Base-by-base conservation (phyloP, 1,140 invertebrate species). In the Aphelinus atriplicis region DNA sequence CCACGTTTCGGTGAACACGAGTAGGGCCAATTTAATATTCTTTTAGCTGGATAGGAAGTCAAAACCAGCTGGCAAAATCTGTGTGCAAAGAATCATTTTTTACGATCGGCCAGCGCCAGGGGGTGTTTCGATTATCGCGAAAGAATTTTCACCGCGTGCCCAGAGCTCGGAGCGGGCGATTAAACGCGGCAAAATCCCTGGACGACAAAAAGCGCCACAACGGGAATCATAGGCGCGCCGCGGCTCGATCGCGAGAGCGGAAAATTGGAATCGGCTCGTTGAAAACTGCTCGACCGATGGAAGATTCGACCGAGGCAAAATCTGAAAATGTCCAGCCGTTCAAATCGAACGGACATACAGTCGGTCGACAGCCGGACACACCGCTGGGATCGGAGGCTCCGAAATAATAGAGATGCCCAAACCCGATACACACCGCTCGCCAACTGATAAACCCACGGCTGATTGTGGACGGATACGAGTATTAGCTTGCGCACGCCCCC, bases 191-290 rank as follows among this genome's bases (percentile, higher is more conserved):
- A 2, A 60, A 53, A 26, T 26, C 26, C 51, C 4, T 53, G 51
- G 51, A 4, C 51, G 9, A 6, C 4, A 53, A 53, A 9, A 9
- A 53, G 9, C 51, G 51, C 9, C 9, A 53, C 9, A 9, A 4
- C 4, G 51, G 51, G 51, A 9, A 53, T 53, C 51, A 53, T 6
- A 53, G 51, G 51, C 4, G 51, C 4, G 51, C 4, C 9, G 51
- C 51, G 43, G 53, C 26, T 5, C 55, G 43, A 55, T 61, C 62
- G 62, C 3, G 55, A 9, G 48, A 73, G 65, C 75, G 55, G 75
- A 77, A 75, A 78, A 72, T 78, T 70, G 71, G 74, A 78, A 71
- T 78, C 77, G 66, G 67, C 69, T 76, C 74, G 77, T 65, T 65
- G 77, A 76, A 78, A 78, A 78, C 71, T 57, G 71, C 71, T 58